Evolutionary conservation across 2,113 vertebrate species (phyloP), one percentile per base, ranked within the genome.

Genomic region (Leucosticte australis): DNA sequence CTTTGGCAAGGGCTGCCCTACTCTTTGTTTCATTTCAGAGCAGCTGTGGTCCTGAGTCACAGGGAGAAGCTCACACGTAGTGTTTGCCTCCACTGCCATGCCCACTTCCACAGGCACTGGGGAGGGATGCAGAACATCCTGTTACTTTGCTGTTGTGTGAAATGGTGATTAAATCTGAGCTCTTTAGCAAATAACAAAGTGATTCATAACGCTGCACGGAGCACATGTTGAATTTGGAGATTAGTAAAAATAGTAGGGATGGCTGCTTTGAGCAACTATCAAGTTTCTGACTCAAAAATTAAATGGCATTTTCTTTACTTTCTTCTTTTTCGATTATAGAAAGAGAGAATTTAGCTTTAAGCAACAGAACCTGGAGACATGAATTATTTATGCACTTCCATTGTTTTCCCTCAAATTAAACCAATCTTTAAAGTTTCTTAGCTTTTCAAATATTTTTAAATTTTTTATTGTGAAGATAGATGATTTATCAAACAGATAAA

Each of bases 151-250:
- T 89, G 86, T 12, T 87, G 84, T 57, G 37, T 95, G 83, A 84
- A 84, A 84, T 12, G 89, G 60, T 96, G 93, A 95, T 96, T 95
- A 92, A 97, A 91, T 91, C 87, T 39, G 81, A 84, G 67, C 67
- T 95, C 69, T 89, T 92, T 85, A 57, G 93, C 68, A 85, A 89
- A 94, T 87, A 95, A 95, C 83, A 65, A 28, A 79, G 70, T 97
- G 95, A 97, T 96, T 96, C 95, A 95, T 79, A 79, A 44, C 0
- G 0, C 74, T 91, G 26, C 57, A 49, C 6, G 3, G n/a, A 87
- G 53, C 1, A 17, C 64, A 39, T 57, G 70, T 71, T 87, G 91
- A 62, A 76, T 95, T 94, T 92, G 77, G 63, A 89, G 49, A 65
- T 76, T 14, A 57, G 78, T 68, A 65, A 92, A 94, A 96, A 95